Conservation (phyloP, 2,113 vertebrate species). For the Oncorhynchus clarkii region DNA sequence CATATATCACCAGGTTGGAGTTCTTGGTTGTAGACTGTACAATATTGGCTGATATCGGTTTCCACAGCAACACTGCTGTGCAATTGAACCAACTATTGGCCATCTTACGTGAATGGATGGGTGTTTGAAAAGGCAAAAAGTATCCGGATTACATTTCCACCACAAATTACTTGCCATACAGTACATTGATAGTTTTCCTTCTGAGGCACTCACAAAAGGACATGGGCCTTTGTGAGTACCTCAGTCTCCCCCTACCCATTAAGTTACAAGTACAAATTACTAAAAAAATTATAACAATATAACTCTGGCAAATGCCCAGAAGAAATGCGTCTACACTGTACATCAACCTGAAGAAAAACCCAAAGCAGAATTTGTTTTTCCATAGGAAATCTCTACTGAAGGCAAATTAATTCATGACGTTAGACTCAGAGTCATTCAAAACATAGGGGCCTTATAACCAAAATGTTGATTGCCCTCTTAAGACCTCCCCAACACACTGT, state of each 20-base stretch:
- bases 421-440: neutral
- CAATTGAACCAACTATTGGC: constrained; percentile 34
- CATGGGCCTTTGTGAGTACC: constrained; percentile 39
- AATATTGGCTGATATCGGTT: constrained; percentile 41
- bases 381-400: constrained; percentile 84
- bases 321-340: constrained; percentile 81
- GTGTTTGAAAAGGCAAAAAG: constrained; percentile 72
- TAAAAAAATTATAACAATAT: constrained; percentile 76
- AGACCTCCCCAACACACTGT: constrained; percentile 80
- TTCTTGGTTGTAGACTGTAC: constrained; percentile 54
- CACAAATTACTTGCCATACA: constrained; percentile 79
- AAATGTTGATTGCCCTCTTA: constrained; percentile 32
- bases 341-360: constrained; percentile 80
- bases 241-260: constrained; percentile 62
- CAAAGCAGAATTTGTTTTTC: constrained; percentile 82
- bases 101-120: constrained; percentile 49
- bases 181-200: constrained; percentile 75
- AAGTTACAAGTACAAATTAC: constrained; percentile 77
- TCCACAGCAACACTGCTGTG: constrained; percentile 35
- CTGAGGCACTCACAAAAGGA: constrained; percentile 45
- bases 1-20: constrained; percentile 56
- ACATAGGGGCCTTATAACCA: constrained; percentile 60
- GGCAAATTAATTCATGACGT: constrained; percentile 76
- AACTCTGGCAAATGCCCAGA: constrained; percentile 64
- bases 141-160: constrained; percentile 74